A percentile compares a stretch with the other conserved stretches of the same genome.
These are phyloP conservation scores for Stegodyphus mimosarum DNA, from an alignment of 1,140 invertebrate genomes.

Conservation along the genomic window DNA sequence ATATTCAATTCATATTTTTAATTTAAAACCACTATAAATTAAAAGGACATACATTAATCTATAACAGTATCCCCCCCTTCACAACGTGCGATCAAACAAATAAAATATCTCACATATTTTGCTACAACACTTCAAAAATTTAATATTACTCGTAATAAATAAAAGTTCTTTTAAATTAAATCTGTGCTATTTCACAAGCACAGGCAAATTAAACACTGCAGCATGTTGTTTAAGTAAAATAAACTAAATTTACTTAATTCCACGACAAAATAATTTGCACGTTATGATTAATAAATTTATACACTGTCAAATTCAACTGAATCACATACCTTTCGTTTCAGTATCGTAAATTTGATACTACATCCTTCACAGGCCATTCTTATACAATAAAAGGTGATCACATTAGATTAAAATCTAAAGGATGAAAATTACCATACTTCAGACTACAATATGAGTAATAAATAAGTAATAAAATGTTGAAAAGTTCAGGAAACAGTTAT, in stretches of 20 bases:
- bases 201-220: not conserved
- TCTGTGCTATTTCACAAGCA: not conserved
- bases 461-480: too few relatives aligned
- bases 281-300: not conserved
- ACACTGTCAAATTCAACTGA: not conserved
- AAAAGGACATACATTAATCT: too few relatives aligned
- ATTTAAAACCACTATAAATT: too few relatives aligned
- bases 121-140: too few relatives aligned
- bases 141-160: not conserved
- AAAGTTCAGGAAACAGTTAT: too few relatives aligned
- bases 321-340: conserved; percentile 24
- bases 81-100: too few relatives aligned
- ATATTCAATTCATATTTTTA: too few relatives aligned
- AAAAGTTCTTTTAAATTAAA: not conserved
- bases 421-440: too few relatives aligned
- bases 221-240: not conserved
- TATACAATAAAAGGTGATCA: not conserved
- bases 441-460: too few relatives aligned
- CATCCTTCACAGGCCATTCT: conserved; percentile 48
- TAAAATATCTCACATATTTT: too few relatives aligned
- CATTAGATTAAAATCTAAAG: too few relatives aligned
- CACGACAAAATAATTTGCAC: not conserved
- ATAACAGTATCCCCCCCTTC: too few relatives aligned
- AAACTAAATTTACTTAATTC: not conserved
- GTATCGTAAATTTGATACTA: conserved; percentile 33